Conservation (phyloP, 1,140 invertebrate genomes). For the Rhagoletis zephyria region DNA sequence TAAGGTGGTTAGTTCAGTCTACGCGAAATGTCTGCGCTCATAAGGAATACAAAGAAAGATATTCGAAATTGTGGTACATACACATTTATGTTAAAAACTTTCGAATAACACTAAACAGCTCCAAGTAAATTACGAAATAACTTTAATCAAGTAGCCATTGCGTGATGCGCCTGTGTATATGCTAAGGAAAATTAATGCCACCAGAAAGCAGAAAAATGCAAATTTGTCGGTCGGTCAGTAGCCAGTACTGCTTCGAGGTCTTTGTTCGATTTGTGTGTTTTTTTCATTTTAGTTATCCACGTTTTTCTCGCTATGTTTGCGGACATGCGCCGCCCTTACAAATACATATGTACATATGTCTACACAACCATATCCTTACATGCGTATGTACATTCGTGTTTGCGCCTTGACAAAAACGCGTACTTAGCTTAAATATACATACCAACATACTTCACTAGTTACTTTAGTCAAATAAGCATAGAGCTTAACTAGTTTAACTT, state of each 20-base stretch:
- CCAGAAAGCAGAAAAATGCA: not conserved
- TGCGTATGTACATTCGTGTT: not conserved
- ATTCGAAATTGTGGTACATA: not conserved
- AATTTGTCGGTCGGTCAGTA: not conserved
- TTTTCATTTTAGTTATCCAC: not conserved
- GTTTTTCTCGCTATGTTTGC: not conserved
- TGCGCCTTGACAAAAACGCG: not conserved
- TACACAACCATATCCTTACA: not conserved
- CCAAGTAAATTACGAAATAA: not conserved
- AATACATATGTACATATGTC: not conserved
- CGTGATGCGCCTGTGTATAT: not conserved
- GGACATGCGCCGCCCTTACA: not conserved
- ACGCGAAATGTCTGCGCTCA: not conserved
- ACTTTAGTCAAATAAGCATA: not conserved
- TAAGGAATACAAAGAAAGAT: not conserved
- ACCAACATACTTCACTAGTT: not conserved
- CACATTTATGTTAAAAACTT: not conserved
- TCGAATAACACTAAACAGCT: not conserved
- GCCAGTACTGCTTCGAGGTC: not conserved
- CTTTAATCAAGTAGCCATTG: not conserved
- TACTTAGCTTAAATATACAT: not conserved
- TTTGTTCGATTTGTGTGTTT: not conserved
- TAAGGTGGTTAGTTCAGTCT: not conserved
- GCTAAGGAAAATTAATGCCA: slow-evolving; percentile 20
- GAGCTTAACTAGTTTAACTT: not conserved